Conservation (phyloP, 1,140 invertebrate genomes). For the Teleogryllus occipitalis region DNA sequence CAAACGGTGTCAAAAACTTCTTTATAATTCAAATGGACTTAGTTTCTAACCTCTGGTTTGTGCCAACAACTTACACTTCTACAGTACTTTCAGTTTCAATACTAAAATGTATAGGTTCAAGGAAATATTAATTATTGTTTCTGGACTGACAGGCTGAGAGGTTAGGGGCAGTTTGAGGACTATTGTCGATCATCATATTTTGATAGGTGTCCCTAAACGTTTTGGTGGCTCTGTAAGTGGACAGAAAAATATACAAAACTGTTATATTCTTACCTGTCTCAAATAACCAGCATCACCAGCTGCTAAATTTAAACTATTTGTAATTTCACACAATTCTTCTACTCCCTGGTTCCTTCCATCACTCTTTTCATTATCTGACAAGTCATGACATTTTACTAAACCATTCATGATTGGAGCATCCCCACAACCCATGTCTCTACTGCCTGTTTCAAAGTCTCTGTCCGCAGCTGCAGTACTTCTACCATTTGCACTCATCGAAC, state of each 20-base stretch:
- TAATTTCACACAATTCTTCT: slow-evolving; percentile 7
- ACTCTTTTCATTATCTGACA: not conserved
- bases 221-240: too few relatives aligned
- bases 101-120: too few relatives aligned
- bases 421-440: not conserved
- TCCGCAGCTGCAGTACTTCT: not conserved
- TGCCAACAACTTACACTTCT: too few relatives aligned
- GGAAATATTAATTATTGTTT: too few relatives aligned
- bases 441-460: not conserved
- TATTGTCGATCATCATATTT: too few relatives aligned
- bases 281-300: not conserved
- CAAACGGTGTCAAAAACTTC: too few relatives aligned
- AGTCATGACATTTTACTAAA: not conserved
- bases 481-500: not conserved
- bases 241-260: not conserved
- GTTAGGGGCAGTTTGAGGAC: too few relatives aligned
- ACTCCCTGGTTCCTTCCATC: slow-evolving; percentile 6
- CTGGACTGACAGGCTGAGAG: too few relatives aligned
- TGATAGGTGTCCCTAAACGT: too few relatives aligned
- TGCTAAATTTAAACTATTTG: not conserved
- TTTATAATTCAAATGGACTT: too few relatives aligned
- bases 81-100: too few relatives aligned
- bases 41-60: too few relatives aligned
- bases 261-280: slow-evolving; percentile 12
- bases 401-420: not conserved